Evolutionary conservation across 2,888 invertebrate species (phyloP), one percentile per base, ranked within the genome.

Genomic region (Nycteola revayana): DNA sequence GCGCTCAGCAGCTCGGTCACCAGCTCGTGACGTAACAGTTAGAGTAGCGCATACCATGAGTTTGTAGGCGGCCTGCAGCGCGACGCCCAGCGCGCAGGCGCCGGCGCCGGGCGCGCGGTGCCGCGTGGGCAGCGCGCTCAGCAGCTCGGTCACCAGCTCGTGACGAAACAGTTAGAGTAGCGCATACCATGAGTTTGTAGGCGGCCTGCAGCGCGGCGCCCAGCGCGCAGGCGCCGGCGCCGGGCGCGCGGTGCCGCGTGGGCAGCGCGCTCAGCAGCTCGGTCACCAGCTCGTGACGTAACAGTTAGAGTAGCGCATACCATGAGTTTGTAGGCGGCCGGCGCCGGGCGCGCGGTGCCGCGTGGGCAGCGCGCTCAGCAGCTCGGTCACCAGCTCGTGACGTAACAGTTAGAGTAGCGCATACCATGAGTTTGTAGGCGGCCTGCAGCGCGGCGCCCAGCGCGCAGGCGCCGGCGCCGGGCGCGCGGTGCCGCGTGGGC

Each of bases 191-290:
- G 46, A 99, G 91, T 83, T 98, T 97, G 66, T 94, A 95, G 0
- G 96, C 98, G 24, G 96, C 96, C 75, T 96, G 96, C 18, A 99
- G 86, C 1, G 98, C 98, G 2, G 98, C 94, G 1, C 99, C 99
- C 7, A 99, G 88, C 7, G 98, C 97, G 50, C 93, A 95, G 39
- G 92, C 90, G 14, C n/a, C 25, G 90, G 90, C 25, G 94, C 94
- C 52, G 93, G 91, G 32, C 90, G 90, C 23, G 81, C 73, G 41
- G 91, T 88, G 84, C 94, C 95, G 57, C 96, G 90, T 29, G 87
- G 98, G 98, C 49, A 98, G 82, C 61, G 21, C 21, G 4, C 4
- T 21, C 21, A 21, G n/a, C 21, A 21, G n/a, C 21, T 21, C 21
- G 7, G 4, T 2, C n/a, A 21, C n/a, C 42, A 95, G 72, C 46